These are phyloP conservation scores for Phataginus tricuspis DNA, from an alignment of 2,797 vertebrate genomes.

Conservation along the genomic window DNA sequence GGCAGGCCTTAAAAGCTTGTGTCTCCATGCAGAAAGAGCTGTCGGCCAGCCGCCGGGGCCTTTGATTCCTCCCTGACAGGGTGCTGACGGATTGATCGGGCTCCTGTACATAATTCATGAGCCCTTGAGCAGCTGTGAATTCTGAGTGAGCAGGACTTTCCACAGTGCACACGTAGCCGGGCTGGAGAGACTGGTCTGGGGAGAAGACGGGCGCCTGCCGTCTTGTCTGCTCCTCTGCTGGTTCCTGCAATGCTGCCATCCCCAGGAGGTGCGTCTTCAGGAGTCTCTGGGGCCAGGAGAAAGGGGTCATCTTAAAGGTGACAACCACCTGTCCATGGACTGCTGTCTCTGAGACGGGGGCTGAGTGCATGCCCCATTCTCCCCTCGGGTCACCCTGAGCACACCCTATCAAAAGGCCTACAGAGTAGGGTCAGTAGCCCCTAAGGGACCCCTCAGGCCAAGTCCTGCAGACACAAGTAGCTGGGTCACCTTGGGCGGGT, in stretches of 20 bases:
- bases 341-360: not conserved
- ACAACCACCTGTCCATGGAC: not conserved
- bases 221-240: rapidly evolving
- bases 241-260: rapidly evolving
- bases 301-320: no score
- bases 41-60: conserved; percentile 66
- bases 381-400: not conserved
- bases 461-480: not conserved
- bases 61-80: conserved; percentile 84
- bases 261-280: not conserved
- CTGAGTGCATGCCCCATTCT: rapidly evolving
- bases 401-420: rapidly evolving
- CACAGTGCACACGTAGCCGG: not conserved
- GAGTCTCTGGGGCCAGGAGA: not conserved
- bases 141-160: conserved; percentile 66
- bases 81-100: conserved; percentile 81
- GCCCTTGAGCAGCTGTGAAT: conserved; percentile 74
- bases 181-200: conserved; percentile 60
- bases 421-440: not conserved
- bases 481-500: not conserved
- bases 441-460: not conserved
- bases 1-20: conserved; percentile 1
- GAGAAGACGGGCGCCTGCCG: rapidly evolving
- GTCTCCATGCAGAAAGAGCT: not conserved
- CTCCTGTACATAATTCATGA: conserved; percentile 82